Evolutionary conservation across 2,888 invertebrate species (phyloP), one percentile per base, ranked within the genome.

Genomic region (Nesidiocoris tenuis): DNA sequence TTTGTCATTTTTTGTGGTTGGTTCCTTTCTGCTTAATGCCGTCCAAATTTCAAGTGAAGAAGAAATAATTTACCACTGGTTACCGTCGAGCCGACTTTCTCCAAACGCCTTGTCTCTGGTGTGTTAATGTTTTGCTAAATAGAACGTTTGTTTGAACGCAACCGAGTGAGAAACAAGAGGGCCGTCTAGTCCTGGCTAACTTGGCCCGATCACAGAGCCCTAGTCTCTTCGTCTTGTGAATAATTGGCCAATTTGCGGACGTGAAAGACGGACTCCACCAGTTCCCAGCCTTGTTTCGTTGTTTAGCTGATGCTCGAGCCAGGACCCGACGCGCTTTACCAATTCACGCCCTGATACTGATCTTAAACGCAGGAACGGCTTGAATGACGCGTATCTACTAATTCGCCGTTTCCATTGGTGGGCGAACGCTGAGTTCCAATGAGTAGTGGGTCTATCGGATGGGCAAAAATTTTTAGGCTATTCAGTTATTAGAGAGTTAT

Each of bases 171-270:
- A 39, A 39, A n/a, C n/a, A n/a, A 39, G 39, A 39, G 39, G 3
- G 5, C 12, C 3, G 39, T 3, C 39, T 39, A 12, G 39, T 7
- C 39, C 39, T 39, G 39, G 12, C 39, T 39, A 39, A 39, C 39
- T n/a, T n/a, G n/a, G n/a, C n/a, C n/a, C n/a, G n/a, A n/a, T n/a
- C n/a, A n/a, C n/a, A n/a, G n/a, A n/a, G n/a, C n/a, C n/a, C n/a
- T 39, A 12, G 39, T 39, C 39, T 39, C 39, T 3, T 39, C 39
- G 59, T 59, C 59, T 19, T 5, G n/a, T 17, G 59, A 59, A 70
- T 70, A 70, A 70, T 70, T 70, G 70, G 70, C 61, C 70, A 70
- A 70, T 70, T 70, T 59, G 70, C 24, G 61, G 70, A 57, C 70
- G 70, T 70, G 70, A 70, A 70, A 59, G 70, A 70, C 56, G 70